Evolutionary conservation across 2,113 vertebrate genomes (phyloP), one percentile per base, ranked within the genome.

Genomic region (Grammomys surdaster): DNA sequence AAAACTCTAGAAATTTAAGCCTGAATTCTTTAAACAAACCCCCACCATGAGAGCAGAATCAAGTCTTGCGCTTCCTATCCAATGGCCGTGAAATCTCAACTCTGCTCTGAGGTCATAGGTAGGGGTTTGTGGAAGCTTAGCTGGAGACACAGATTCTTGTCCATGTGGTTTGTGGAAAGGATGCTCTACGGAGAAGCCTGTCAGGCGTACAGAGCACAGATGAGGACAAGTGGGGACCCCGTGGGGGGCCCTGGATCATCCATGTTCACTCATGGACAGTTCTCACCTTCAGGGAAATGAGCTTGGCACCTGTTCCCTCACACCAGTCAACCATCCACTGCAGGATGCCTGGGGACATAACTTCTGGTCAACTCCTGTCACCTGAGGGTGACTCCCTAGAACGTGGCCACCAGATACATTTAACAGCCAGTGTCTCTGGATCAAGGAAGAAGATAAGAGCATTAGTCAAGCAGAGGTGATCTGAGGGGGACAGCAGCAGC

Each of bases 1-100:
- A 93, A 84, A 58, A 75, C 43, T 90, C 72, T 72, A 14, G 5
- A 94, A 86, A 92, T 92, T 72, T 90, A 86, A 86, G 48, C 82
- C 26, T 77, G 3, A 36, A 36, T 67, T 95, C 36, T 14, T 51
- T 48, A 72, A 54, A 76, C 9, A 89, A 58, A 75, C 31, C 26
- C 40, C 43, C 3, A 3, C 12, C 14, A 7, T 90, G 69, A 70
- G 40, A 88, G 78, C 12, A 5, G 40, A 75, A 14, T 58, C 43
- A 84, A 33, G 14, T 16, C 40, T 60, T 20, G 90, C 9, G 20
- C 72, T 93, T 88, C 90, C 43, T 92, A 7, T 73, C 36, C 69
- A 51, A 31, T 86, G 40, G 86, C 72, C 56, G 6, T 6, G 26
- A 95, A 48, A n/a, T 40, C 20, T 5, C n/a, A 51, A 46, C 28